These are phyloP conservation scores for Steatocranus sp. DNA, from an alignment of 2,797 vertebrate genomes.

Conservation along the genomic window DNA sequence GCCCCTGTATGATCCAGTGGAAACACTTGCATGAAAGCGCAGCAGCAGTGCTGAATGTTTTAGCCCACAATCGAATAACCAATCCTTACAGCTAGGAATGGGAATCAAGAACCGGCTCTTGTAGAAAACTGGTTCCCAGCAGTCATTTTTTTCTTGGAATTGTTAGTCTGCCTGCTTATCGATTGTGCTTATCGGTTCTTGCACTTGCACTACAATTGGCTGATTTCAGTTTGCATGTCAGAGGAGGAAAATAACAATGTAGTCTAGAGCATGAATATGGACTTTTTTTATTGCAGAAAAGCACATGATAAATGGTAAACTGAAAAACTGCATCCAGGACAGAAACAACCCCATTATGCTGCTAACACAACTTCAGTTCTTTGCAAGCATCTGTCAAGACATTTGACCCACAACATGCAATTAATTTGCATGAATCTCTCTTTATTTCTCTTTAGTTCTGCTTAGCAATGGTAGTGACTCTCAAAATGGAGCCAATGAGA, in stretches of 20 bases:
- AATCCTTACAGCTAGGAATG: background rate
- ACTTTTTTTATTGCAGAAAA: background rate
- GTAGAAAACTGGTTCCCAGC: background rate
- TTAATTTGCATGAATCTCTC: background rate
- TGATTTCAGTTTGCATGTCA: background rate
- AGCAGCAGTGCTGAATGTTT: constrained; percentile 12
- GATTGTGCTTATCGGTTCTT: background rate
- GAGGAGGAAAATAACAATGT: background rate
- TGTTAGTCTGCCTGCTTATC: background rate
- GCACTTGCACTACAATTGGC: background rate
- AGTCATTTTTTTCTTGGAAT: background rate
- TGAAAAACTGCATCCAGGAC: background rate
- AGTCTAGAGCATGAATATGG: background rate
- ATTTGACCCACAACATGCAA: background rate
- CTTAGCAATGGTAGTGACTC: background rate
- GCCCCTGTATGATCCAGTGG: constrained; percentile 7
- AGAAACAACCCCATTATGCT: background rate
- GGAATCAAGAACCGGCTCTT: background rate
- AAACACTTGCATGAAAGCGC: constrained; percentile 18
- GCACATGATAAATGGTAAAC: background rate
- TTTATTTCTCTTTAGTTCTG: background rate
- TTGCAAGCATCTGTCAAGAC: background rate
- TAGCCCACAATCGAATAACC: constrained; percentile 1
- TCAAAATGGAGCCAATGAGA: background rate
- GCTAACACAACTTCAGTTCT: background rate